Evolutionary conservation across 2,113 vertebrate genomes (phyloP), one percentile per base, ranked within the genome.

Genomic region (Cacatua alba): DNA sequence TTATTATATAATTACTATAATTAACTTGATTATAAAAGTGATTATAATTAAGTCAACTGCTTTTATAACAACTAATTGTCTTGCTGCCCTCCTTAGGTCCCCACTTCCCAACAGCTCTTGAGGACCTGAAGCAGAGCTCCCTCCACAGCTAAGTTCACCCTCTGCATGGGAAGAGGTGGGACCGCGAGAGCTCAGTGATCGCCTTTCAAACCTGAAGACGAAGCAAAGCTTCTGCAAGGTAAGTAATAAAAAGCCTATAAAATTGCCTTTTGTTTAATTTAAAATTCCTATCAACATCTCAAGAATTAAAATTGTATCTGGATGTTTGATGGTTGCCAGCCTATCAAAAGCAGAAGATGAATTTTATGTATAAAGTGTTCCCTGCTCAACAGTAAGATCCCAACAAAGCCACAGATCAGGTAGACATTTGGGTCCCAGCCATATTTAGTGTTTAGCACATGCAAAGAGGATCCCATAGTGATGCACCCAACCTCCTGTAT

Each of bases 381-480:
- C 81, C 17, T 59, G 67, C 18, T 29, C 31, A 10, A 4, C 7
- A 25, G 31, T 26, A 19, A 49, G 16, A 48, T 51, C 78, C n/a
- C 31, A 59, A 13, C 1, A 0, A 39, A 71, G 25, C 7, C 43
- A 28, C 20, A 53, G 33, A 33, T 31, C 7, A 7, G 14, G 31
- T 1, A 31, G 70, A 23, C 0, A 0, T 83, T 92, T 49, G 69
- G 37, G n/a, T 33, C 46, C n/a, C 14, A 67, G 49, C 13, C 8
- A 1, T 0, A 2, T 25, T 44, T 23, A 4, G 5, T 4, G 62
- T 70, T 67, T 16, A 37, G 23, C 35, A 19, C 0, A 0, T 18
- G 25, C 7, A 4, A 46, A 39, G 88, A 88, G 20, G 39, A 92
- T 4, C 17, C 25, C 37, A 11, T 15, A 64, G 48, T 0, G 2